These are phyloP conservation scores for Helogale parvula DNA, from an alignment of 2,113 vertebrate species.

Conservation along the genomic window DNA sequence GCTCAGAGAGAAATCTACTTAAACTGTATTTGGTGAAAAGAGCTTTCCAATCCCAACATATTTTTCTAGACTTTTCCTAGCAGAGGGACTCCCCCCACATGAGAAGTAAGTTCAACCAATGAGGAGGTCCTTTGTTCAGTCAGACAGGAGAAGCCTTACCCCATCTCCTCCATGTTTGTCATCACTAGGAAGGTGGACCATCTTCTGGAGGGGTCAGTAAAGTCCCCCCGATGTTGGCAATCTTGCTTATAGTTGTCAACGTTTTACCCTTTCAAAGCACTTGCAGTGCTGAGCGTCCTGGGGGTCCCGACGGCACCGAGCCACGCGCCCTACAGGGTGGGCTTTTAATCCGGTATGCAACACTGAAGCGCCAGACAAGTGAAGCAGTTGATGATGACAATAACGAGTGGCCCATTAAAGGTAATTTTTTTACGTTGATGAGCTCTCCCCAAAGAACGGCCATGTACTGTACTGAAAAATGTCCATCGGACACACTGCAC, in stretches of 20 bases:
- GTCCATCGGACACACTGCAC: slow-evolving; percentile 79
- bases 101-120: background rate
- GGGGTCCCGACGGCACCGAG: slow-evolving; percentile 72
- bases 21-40: background rate
- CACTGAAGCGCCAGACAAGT: slow-evolving; percentile 70
- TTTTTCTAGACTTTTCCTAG: slow-evolving; percentile 20
- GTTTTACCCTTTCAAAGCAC: slow-evolving; percentile 72
- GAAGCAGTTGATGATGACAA: slow-evolving; percentile 81
- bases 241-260: background rate
- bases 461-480: slow-evolving; percentile 82
- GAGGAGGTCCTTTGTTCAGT: background rate
- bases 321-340: slow-evolving; percentile 68
- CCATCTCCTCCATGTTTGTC: background rate
- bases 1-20: background rate
- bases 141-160: background rate
- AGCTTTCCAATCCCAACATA: background rate
- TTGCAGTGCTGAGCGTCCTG: slow-evolving; percentile 44
- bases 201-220: background rate
- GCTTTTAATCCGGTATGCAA: slow-evolving; percentile 82
- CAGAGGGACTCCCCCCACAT: background rate
- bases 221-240: background rate
- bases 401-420: slow-evolving; percentile 85
- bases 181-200: background rate
- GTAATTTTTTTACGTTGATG: slow-evolving; percentile 85
- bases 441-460: slow-evolving; percentile 81